Percentiles rank a stretch among this genome's conserved stretches.
phyloP scores from a whole-genome alignment of 2,113 vertebrate species.

The Seriola dumerili region DNA sequence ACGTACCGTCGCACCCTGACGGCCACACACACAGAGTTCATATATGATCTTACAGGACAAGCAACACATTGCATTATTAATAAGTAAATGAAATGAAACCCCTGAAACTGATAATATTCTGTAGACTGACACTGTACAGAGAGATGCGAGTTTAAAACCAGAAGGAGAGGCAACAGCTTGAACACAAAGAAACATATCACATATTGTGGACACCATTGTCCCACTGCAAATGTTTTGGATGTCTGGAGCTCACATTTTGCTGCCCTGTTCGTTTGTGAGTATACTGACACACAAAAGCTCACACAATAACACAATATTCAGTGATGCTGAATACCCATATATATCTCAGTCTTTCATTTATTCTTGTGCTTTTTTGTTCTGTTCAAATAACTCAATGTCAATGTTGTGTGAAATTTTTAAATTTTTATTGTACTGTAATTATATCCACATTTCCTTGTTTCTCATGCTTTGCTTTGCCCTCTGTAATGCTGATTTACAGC shows the following conservation, averaged over 20 bases:
- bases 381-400: background rate
- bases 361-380: background rate
- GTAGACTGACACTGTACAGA: background rate
- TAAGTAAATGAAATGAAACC: background rate
- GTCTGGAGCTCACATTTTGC: slow-evolving; percentile 8
- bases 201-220: slow-evolving; percentile 1
- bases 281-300: slow-evolving; percentile 7
- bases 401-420: background rate
- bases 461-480: slow-evolving; percentile 15
- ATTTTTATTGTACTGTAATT: background rate
- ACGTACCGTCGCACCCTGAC: slow-evolving; percentile 94
- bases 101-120: background rate
- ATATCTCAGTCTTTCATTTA: background rate
- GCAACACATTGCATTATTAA: background rate
- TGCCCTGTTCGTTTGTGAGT: slow-evolving; percentile 43
- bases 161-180: background rate
- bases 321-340: background rate
- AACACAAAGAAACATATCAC: background rate
- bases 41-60: background rate
- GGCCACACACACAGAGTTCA: slow-evolving; percentile 9
- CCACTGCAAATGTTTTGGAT: background rate
- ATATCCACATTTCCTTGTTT: background rate
- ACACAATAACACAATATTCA: slow-evolving; percentile 2
- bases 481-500: background rate
- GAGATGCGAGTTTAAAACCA: background rate